Evolutionary conservation across 2,888 invertebrate species (phyloP), one percentile per base, ranked within the genome.

Genomic region (Punctoribates punctum): DNA sequence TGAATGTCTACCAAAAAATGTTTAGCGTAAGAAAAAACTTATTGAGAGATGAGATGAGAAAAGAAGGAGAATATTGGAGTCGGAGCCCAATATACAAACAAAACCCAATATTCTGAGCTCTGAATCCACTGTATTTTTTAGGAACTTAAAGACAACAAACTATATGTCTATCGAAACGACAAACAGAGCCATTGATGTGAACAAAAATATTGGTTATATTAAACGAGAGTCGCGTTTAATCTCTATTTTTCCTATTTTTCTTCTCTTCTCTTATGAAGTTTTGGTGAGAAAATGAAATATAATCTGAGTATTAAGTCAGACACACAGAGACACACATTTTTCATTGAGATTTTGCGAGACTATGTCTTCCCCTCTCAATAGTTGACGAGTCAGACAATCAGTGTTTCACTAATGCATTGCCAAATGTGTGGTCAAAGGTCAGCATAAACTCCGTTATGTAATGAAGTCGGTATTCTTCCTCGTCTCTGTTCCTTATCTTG

Each of bases 261-360:
- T 54, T 20, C 20, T 5, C n/a, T 13, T 48, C 3, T 48, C 48
- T 48, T 48, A 42, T 42, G 15, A 46, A n/a, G n/a, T 62, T 62
- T 62, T 62, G 27, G 62, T 62, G 62, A 62, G 62, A 62, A 57
- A 62, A 62, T 62, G 62, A 6, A 62, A 62, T 62, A 27, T 62
- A 62, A 62, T 62, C 1, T 25, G 27, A 62, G 62, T 62, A 62
- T 62, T 62, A 60, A 54, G 15, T 23, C 60, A 62, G 62, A 62
- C 27, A 62, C 29, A 62, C 27, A 62, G 6, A 15, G 34, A 34
- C 34, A 34, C 34, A 34, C 34, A 34, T 34, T 34, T 34, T 34
- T 34, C 34, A 34, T 34, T 34, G 34, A 34, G 34, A 34, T 34
- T 34, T 34, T 34, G 34, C 34, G 8, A 5, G 34, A 34, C 34